A percentile compares a stretch with the other conserved stretches of the same genome.
Evolutionary conservation across 1,140 invertebrate genomes (phyloP).

Genomic region (Zaprionus inermis): DNA sequence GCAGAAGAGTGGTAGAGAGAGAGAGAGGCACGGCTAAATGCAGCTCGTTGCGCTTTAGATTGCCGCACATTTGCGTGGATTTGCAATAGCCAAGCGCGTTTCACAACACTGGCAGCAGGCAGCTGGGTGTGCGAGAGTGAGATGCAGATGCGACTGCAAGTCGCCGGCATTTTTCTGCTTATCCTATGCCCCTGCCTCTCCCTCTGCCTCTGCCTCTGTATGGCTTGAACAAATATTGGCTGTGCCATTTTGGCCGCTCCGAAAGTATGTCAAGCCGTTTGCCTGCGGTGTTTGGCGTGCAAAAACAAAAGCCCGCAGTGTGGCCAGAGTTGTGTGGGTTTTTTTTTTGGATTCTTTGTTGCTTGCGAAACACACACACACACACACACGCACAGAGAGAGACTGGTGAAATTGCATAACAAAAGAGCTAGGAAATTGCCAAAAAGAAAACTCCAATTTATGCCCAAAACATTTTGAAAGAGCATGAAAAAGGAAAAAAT

Average conservation of each 20-base stretch:
- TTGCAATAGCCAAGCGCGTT: conserved; percentile 23
- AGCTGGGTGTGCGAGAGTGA: background rate
- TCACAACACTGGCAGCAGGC: conserved; percentile 33
- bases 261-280: conserved; percentile 67
- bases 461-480: conserved; percentile 55
- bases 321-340: conserved; percentile 32
- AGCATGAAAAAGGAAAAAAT: conserved; percentile 64
- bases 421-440: conserved; percentile 60
- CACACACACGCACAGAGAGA: too few species aligned
- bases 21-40: conserved; percentile 11
- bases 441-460: conserved; percentile 50
- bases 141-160: conserved; percentile 44
- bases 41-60: conserved; percentile 37
- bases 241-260: conserved; percentile 43
- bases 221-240: conserved; percentile 59
- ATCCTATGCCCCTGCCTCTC: conserved; percentile 6
- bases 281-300: conserved; percentile 36
- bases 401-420: conserved; percentile 51
- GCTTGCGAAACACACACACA: conserved; percentile 27
- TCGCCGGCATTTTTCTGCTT: conserved; percentile 32
- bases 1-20: background rate
- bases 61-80: conserved; percentile 39
- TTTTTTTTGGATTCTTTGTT: conserved; percentile 61
- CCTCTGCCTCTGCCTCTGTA: conserved; percentile 2
- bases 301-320: conserved; percentile 59